Evolutionary conservation across 2,888 invertebrate genomes (phyloP), one percentile per base, ranked within the genome.

Genomic region (Pachliopta kotzebuea): DNA sequence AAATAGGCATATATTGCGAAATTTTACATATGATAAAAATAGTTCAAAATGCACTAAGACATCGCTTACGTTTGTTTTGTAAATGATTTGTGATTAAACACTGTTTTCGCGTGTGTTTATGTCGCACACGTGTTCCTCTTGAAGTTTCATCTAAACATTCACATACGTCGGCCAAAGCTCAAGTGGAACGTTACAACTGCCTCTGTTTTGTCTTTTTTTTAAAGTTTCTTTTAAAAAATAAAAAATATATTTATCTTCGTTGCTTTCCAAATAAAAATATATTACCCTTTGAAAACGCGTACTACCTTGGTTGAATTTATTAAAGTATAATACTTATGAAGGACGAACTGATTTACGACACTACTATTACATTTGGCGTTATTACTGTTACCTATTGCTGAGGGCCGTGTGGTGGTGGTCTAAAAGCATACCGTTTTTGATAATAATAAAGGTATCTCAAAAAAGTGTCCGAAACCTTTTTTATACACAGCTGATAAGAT

Each of bases 41-140:
- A 45, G n/a, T 4, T n/a, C n/a, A 18, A 45, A 45, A 45, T 45
- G n/a, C 45, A 45, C n/a, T 7, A n/a, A 45, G 45, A 45, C 23
- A 7, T 0, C 54, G 57, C 56, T 42, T 57, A 63, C 45, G 18
- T 61, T 55, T 62, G 68, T 57, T 65, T 62, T 68, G 61, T 67
- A 53, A 66, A 63, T 74, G 68, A 68, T 69, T 63, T n/a, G 55
- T 54, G 31, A 50, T 65, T 68, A 70, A 73, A 72, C 74, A 66
- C 74, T 68, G 69, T 66, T 75, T 76, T 78, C 60, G 81, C 77
- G 73, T 72, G 57, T 84, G 83, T 85, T 85, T 84, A 85, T 71
- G 68, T 72, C 70, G 71, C 72, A 72, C 79, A 78, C 71, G 73
- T 78, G 80, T 74, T 77, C 70, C 71, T 65, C 65, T 67, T 67